These are phyloP conservation scores for Garrulus glandarius DNA, from an alignment of 2,797 vertebrate species.

Conservation along the genomic window DNA sequence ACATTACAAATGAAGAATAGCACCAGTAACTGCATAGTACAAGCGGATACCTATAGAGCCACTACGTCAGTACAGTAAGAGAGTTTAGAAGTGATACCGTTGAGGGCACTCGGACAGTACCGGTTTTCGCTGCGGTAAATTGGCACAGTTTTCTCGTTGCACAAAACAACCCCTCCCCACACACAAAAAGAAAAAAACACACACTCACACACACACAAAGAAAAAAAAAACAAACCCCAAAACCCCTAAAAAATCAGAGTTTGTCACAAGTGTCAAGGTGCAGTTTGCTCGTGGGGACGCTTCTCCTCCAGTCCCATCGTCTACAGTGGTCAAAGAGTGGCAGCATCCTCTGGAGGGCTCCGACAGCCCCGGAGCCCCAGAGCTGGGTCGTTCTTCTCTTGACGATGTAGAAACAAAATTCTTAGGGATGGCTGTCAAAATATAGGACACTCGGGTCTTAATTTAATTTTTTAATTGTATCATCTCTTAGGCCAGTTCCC, in stretches of 20 bases:
- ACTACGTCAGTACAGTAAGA: conserved; percentile 87
- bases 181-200: neutral
- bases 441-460: conserved; percentile 16
- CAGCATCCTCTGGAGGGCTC: conserved; percentile 1
- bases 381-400: neutral
- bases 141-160: conserved; percentile 74
- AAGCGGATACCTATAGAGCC: conserved; percentile 84
- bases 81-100: conserved; percentile 67
- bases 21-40: conserved; percentile 91
- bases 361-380: neutral
- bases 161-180: neutral
- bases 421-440: conserved; percentile 36
- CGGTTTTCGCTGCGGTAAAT: conserved; percentile 71
- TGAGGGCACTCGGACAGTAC: conserved; percentile 71
- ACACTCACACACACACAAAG: rapidly evolving
- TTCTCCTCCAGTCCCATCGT: conserved; percentile 31
- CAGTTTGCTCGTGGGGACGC: conserved; percentile 36
- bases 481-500: conserved; percentile 36
- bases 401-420: conserved; percentile 42
- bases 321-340: conserved; percentile 62
- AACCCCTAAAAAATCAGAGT: conserved; percentile 7
- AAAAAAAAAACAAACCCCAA: neutral
- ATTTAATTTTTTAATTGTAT: conserved; percentile 42
- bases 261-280: conserved; percentile 61
- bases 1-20: conserved; percentile 94